Base-by-base conservation (phyloP, 1,140 invertebrate species). In the Lucilia sericata region DNA sequence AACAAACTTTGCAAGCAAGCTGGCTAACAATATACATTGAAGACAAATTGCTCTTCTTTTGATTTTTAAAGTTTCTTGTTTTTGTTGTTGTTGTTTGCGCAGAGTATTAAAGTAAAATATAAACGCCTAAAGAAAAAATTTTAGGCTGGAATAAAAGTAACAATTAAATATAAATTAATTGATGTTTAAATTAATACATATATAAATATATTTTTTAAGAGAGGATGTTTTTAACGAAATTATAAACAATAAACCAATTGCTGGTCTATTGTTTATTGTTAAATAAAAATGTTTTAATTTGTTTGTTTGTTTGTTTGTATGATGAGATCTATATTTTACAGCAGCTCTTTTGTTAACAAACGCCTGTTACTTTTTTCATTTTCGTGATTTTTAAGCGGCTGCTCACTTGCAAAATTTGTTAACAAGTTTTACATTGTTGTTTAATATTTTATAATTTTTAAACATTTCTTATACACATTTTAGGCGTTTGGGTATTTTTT, bases 1-100 rank as follows among this genome's bases (percentile, higher is more conserved):
- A 80, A 80, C 76, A 80, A 80, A 80, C 76, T 80, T 80, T 80
- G 76, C 76, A 80, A 80, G 76, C 25, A 80, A 80, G 47, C 76
- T 49, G 42, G 76, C 42, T 80, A 55, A 55, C 17, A 55, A 55
- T 55, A n/a, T 60, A 60, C 5, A 60, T n/a, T 4, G 7, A n/a
- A 17, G n/a, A 60, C 55, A 60, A n/a, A 60, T 42, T 42, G 42
- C 42, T 42, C 51, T 17, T n/a, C 12, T 55, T 55, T 55, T 5
- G 60, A 19, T 17, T 21, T 70, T 70, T 5, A 5, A 70, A n/a
- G 65, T 21, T 21, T 70, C 0, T 8, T 42, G 42, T 42, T 42
- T 42, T 7, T 7, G 21, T 70, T 21, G n/a, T 70, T 70, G 19
- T 25, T 19, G 65, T n/a, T 70, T 70, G 25, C 19, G 65, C 19